Conservation (phyloP, 2,113 vertebrate species). For the Nansenia antarctica region DNA sequence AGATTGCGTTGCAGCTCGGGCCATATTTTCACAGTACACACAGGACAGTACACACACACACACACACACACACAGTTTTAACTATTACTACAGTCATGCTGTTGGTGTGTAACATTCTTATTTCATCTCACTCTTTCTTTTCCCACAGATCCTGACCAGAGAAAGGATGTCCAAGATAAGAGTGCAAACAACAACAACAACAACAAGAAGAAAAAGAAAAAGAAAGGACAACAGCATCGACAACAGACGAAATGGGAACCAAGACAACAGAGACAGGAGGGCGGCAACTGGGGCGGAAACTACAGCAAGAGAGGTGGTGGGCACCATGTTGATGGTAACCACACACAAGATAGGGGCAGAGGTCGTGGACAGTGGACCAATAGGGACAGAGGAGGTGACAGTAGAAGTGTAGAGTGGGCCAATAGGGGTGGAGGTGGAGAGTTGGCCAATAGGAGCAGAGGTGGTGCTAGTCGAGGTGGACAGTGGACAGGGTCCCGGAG, state of each 20-base stretch:
- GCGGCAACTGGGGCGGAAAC: background rate
- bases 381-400: background rate
- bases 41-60: too few species aligned
- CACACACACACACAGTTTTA: too few species aligned
- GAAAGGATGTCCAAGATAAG: background rate
- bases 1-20: too few species aligned
- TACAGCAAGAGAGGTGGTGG: background rate
- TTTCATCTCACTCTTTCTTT: background rate
- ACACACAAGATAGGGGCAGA: too few species aligned
- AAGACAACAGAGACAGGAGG: conserved; percentile 9
- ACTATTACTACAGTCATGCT: background rate
- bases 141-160: background rate
- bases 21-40: too few species aligned
- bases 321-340: too few species aligned
- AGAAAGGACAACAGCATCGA: background rate
- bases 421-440: background rate
- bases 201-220: background rate
- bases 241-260: background rate
- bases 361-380: too few species aligned
- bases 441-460: too few species aligned
- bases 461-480: background rate
- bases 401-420: conserved; percentile 5
- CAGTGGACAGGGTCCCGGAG: background rate
- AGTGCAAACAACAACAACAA: background rate
- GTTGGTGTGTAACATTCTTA: background rate